Conservation (phyloP, 2,888 invertebrate species). For the Drosophila helvetica region DNA sequence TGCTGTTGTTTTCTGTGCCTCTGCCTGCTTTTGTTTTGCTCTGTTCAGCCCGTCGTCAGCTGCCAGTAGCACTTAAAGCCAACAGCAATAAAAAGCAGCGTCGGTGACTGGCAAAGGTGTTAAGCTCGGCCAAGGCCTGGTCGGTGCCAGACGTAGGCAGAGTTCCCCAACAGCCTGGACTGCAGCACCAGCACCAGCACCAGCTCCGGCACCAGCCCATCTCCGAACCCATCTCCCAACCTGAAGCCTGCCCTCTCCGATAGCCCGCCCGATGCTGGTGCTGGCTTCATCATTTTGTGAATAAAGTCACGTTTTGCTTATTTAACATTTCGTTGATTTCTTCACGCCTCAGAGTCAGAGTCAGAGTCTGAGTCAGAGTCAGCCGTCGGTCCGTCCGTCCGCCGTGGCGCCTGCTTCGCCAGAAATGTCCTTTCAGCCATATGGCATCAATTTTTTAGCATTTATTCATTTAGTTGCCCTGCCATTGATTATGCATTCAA, state of each 20-base stretch:
- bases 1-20: not conserved
- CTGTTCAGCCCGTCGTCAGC: slow-evolving; percentile 56
- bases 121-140: slow-evolving; percentile 46
- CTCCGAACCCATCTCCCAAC: not conserved
- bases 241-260: not conserved
- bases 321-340: slow-evolving; percentile 78
- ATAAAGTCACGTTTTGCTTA: slow-evolving; percentile 80
- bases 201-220: not conserved
- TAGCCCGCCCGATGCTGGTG: not conserved
- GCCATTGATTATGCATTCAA: slow-evolving; percentile 45
- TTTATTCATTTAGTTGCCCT: slow-evolving; percentile 37
- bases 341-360: not conserved
- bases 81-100: slow-evolving; percentile 50
- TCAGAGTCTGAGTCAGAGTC: not conserved
- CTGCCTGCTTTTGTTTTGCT: slow-evolving; percentile 30
- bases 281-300: slow-evolving; percentile 68
- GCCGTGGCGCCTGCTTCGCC: not conserved
- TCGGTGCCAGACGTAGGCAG: slow-evolving; percentile 10
- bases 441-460: slow-evolving; percentile 47
- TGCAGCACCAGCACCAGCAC: too few relatives aligned
- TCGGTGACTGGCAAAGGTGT: slow-evolving; percentile 50
- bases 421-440: slow-evolving; percentile 44
- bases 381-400: too few relatives aligned
- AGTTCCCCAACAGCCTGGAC: too few relatives aligned
- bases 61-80: slow-evolving; percentile 66